Conservation (phyloP, 2,113 vertebrate species). For the Leucopternis melanops region DNA sequence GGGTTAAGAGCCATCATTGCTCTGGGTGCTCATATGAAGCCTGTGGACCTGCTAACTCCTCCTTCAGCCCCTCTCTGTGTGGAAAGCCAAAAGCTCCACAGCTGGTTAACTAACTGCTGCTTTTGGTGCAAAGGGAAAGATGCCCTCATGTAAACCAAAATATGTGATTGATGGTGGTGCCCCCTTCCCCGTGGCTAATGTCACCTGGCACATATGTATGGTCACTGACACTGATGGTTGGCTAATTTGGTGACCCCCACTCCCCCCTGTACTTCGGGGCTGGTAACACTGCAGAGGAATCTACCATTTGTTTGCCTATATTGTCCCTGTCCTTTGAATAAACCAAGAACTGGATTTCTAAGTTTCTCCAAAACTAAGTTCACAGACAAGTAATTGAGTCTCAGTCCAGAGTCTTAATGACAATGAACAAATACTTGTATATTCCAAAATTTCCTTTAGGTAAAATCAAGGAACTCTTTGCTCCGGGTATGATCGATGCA, state of each 20-base stretch:
- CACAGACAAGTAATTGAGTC: not conserved
- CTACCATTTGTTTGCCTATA: not conserved
- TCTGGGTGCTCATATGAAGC: not conserved
- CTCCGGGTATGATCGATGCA: constrained; percentile 64
- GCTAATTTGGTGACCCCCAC: not conserved
- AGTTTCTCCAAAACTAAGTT: not conserved
- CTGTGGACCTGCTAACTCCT: not conserved
- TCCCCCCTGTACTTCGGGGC: not conserved
- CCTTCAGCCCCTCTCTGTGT: not conserved
- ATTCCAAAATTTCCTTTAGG: constrained; percentile 62
- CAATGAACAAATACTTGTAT: not conserved
- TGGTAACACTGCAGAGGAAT: not conserved
- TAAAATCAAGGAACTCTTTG: constrained; percentile 91
- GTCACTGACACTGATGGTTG: not conserved
- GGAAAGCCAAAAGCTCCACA: not conserved
- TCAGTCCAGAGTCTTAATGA: not conserved
- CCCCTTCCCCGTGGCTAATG: not conserved
- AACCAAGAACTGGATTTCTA: not conserved
- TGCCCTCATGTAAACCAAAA: not conserved
- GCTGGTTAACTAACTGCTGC: not conserved
- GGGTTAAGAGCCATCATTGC: not conserved
- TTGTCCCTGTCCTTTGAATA: not conserved
- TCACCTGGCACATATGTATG: not conserved
- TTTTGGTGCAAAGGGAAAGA: not conserved
- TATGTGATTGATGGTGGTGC: not conserved